phyloP scores from a whole-genome alignment of 1,140 invertebrate genomes.

The Cyclina sinensis region DNA sequence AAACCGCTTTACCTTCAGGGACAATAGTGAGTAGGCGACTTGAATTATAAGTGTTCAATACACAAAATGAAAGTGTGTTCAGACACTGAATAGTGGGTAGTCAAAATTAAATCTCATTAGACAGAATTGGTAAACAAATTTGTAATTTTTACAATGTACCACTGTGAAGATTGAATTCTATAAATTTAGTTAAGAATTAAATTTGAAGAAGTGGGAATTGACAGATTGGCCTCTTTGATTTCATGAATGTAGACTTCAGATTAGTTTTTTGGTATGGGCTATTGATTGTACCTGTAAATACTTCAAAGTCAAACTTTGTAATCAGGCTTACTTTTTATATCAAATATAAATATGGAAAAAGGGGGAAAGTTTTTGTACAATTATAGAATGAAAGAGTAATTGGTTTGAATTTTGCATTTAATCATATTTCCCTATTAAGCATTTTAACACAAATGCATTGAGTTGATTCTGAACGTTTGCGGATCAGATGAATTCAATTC shows the following conservation, averaged over 20 bases:
- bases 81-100: no score
- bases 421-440: not conserved
- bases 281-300: not conserved
- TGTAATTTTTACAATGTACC: no score
- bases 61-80: no score
- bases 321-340: not conserved
- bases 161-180: no score
- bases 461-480: not conserved
- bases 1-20: no score
- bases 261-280: not conserved
- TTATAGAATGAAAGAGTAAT: not conserved
- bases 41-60: no score
- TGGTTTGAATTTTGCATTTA: not conserved
- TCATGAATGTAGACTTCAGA: not conserved
- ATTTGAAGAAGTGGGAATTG: not conserved
- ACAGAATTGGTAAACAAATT: no score
- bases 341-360: not conserved
- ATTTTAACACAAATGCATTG: not conserved
- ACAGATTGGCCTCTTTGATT: not conserved
- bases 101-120: no score
- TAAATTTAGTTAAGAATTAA: not conserved
- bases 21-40: no score
- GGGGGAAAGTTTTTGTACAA: not conserved
- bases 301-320: not conserved
- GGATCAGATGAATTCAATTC: slow-evolving; percentile 14